Conservation (phyloP, 2,113 vertebrate genomes). For the Brienomyrus brachyistius region DNA sequence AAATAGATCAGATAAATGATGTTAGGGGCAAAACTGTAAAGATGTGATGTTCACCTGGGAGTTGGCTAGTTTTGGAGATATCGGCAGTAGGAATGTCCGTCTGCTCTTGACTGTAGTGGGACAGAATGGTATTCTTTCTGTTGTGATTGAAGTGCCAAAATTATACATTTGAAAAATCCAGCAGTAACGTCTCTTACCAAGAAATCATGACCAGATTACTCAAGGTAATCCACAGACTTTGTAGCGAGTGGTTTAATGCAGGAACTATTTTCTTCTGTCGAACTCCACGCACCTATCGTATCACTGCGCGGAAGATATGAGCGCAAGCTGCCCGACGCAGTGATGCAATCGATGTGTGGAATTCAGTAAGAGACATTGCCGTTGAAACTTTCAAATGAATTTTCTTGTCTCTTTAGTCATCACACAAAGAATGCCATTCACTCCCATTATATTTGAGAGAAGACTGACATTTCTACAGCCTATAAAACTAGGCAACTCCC, state of each 20-base stretch:
- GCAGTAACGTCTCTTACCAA: neutral
- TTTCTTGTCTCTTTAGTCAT: neutral
- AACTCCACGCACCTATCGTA: neutral
- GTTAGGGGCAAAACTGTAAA: neutral
- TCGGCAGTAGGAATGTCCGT: neutral
- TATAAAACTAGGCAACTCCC: neutral
- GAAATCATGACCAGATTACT: neutral
- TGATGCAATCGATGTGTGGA: neutral
- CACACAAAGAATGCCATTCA: neutral
- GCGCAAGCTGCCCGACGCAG: neutral
- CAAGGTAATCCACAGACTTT: neutral
- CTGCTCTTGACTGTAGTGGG: neutral
- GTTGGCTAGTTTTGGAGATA: neutral
- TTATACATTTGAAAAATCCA: neutral
- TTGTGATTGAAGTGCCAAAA: neutral
- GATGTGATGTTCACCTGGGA: neutral
- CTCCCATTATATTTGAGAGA: neutral
- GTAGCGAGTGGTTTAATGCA: neutral
- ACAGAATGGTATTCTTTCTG: neutral
- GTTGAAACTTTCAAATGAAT: neutral
- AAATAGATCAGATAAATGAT: neutral
- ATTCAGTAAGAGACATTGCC: neutral
- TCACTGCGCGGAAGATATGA: neutral
- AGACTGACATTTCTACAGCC: neutral
- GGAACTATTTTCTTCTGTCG: neutral